Evolutionary conservation across 92 coral and sea anemone species (phyloP), one percentile per base, ranked within the genome.

Genomic region (Actinernus sp.): DNA sequence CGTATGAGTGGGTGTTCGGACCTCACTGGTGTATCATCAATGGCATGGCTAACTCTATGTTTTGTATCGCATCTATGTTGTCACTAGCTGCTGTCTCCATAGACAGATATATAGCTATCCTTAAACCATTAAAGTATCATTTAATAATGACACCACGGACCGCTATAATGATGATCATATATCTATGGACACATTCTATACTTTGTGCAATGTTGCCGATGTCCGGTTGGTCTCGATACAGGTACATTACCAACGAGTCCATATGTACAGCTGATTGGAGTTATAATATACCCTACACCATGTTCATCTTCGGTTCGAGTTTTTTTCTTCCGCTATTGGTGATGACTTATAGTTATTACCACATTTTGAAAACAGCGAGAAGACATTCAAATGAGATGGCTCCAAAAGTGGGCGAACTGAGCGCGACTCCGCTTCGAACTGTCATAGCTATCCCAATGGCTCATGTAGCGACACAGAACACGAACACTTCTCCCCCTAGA

Each of bases 231-330:
- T 81, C 91, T 13, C 67, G 68, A 1, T 90, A 90, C 60, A 86
- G 84, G 0, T 90, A 86, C 48, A 90, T 90, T 8, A 58, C 47
- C 6, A 90, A 90, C 65, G 96, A 90, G 57, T 90, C 96, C 21
- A 90, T 90, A 28, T 90, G 96, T 58, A 90, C 96, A 46, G 92
- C 74, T 3, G 74, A 90, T 39, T 90, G 96, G 96, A 86, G 96
- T 2, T 46, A 66, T 19, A 47, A 64, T 58, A 76, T 90, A 24
- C 77, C 92, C 7, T 90, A 85, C 32, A 90, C 96, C 10, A n/a
- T 90, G 54, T 90, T 90, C 58, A 81, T 90, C 33, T 90, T 90
- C 31, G 92, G 82, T 21, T 53, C 81, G 30, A 73, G 89, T 36
- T 90, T 90, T 78, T 80, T 85, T 34, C 69, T 68, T 0, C 96